A percentile compares a stretch with the other conserved stretches of the same genome.
Evolutionary conservation across 2,888 invertebrate species (phyloP).

Genomic region (Encarsia formosa): DNA sequence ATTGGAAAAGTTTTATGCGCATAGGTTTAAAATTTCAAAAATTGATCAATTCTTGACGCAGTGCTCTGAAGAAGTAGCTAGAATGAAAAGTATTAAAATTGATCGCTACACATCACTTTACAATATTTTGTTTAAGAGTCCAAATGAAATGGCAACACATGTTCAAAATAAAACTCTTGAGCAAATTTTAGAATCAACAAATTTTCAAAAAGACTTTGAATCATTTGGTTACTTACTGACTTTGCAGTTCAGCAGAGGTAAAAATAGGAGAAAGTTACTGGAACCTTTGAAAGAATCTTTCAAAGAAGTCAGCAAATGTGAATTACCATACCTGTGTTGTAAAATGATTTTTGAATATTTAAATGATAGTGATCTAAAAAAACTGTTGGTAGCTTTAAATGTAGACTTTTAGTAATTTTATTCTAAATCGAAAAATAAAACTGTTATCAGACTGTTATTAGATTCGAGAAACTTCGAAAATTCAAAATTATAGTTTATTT

Average conservation of each 20-base stretch:
- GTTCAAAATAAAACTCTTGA: neutral
- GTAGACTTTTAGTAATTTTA: too few species aligned
- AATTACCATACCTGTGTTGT: constrained; percentile 1
- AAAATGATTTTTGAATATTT: constrained; percentile 1
- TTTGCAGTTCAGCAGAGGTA: constrained; percentile 2
- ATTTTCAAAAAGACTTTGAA: neutral
- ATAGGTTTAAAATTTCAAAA: neutral
- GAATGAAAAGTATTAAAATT: neutral
- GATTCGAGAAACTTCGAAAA: too few species aligned
- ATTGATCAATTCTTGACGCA: neutral
- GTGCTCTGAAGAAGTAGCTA: neutral
- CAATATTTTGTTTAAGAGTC: constrained; percentile 2
- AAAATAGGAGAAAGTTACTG: neutral
- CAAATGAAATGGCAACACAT: constrained; percentile 3
- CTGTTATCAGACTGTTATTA: too few species aligned
- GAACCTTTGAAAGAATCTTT: constrained; percentile 2
- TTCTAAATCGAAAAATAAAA: too few species aligned
- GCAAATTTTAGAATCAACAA: neutral
- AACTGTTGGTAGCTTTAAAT: neutral
- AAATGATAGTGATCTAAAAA: neutral
- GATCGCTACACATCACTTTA: constrained; percentile 1
- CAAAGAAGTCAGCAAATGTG: neutral
- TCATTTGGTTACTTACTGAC: constrained; percentile 1
- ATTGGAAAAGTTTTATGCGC: neutral
- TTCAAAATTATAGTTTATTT: too few species aligned